A percentile compares a stretch with the other conserved stretches of the same genome.
Conservation (phyloP, 2,888 invertebrate species). For the Ichneumon xanthorius region DNA sequence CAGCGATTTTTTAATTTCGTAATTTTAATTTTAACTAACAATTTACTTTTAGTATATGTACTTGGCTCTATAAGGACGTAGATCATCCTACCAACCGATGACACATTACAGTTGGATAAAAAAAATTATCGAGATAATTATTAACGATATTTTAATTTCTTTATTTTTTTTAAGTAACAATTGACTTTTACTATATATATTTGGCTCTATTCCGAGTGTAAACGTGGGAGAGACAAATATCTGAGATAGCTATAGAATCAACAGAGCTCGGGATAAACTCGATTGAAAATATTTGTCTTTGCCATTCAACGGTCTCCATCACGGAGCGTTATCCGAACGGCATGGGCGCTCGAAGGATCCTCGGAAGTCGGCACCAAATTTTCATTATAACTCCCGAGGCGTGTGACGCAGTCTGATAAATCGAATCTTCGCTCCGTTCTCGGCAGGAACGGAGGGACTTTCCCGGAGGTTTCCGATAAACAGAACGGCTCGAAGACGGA, state of each 20-base stretch:
- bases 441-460: background rate
- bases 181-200: background rate
- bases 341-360: background rate
- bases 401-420: constrained; percentile 12
- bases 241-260: constrained; percentile 22
- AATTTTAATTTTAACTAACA: background rate
- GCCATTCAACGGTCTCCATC: constrained; percentile 3
- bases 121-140: too few species aligned
- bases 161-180: too few species aligned
- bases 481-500: background rate
- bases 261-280: constrained; percentile 28
- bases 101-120: too few species aligned
- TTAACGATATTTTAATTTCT: too few species aligned
- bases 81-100: too few species aligned
- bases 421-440: constrained; percentile 9
- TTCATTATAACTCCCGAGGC: constrained; percentile 14
- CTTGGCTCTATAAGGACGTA: too few species aligned
- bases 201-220: background rate
- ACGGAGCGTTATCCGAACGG: background rate
- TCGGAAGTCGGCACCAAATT: background rate
- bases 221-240: constrained; percentile 50
- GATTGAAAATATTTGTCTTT: constrained; percentile 51
- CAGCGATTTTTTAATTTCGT: background rate
- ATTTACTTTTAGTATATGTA: too few species aligned
- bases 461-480: constrained; percentile 11